Evolutionary conservation across 2,113 vertebrate species (phyloP), one percentile per base, ranked within the genome.

Genomic region (Elephantulus edwardii): DNA sequence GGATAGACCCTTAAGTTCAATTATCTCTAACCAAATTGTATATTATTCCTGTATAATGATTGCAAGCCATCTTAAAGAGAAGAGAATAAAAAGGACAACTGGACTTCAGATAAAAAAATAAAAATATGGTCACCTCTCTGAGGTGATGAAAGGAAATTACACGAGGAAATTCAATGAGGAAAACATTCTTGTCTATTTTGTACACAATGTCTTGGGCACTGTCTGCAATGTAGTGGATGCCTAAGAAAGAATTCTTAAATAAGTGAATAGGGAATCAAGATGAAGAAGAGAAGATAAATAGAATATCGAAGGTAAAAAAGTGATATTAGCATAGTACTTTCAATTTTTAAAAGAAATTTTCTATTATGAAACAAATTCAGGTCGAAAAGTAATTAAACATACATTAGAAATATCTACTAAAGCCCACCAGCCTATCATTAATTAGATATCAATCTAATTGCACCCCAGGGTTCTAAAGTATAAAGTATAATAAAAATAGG

Each of bases 101-200:
- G 35, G 40, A 82, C 68, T 88, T 38, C 22, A 85, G 58, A 92
- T 76, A 52, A 88, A 90, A 35, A 74, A 19, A 74, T 64, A 90
- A 35, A 74, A 19, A 74, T 64, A 76, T 26, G 17, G 88, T 87
- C 8, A 56, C 8, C 8, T 92, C 48, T 77, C 72, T 76, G 4
- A 77, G 19, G 68, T 46, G 22, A 79, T 40, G 44, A 83, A 66
- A 77, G 81, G 68, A 86, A 64, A 71, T 46, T 35, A 66, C n/a
- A 19, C 5, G 91, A 62, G 16, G 13, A 91, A 83, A 14, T 8
- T 72, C 46, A 86, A 71, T 46, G 14, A 79, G 2, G 38, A 91
- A 84, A 12, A 3, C 54, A 48, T 60, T 64, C 22, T 38, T 74
- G 28, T 35, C 2, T 89, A 68, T 46, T 75, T 86, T 64, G 30